Conservation (phyloP, 2,888 invertebrate species). For the Chrysina gloriosa region DNA sequence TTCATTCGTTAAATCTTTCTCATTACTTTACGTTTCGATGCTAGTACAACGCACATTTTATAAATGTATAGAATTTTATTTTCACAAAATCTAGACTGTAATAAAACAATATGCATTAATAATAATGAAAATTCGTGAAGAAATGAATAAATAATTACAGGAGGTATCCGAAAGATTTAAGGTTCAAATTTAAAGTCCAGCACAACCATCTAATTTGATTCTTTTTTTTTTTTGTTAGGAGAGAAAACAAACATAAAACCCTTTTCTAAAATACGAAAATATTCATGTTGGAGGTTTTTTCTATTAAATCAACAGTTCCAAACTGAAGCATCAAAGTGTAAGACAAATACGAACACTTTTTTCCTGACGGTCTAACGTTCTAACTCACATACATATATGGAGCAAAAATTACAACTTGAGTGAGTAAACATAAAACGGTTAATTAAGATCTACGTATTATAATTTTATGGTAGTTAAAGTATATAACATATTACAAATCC, state of each 20-base stretch:
- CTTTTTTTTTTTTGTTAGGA: neutral
- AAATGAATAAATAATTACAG: neutral
- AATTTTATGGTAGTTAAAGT: neutral
- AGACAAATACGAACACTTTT: neutral
- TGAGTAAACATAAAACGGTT: neutral
- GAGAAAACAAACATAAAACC: slow-evolving; percentile 6
- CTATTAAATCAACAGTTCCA: neutral
- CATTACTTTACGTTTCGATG: too few relatives aligned
- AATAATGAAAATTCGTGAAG: too few relatives aligned
- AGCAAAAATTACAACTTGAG: neutral
- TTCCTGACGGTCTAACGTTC: neutral
- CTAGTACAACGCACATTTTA: too few relatives aligned
- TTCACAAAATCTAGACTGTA: too few relatives aligned
- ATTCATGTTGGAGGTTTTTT: neutral
- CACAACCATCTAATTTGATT: neutral
- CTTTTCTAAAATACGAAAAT: slow-evolving; percentile 9
- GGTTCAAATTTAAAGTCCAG: neutral
- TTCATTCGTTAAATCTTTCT: too few relatives aligned
- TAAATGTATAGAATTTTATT: too few relatives aligned
- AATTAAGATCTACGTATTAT: neutral
- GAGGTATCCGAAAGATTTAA: neutral
- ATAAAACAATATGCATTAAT: too few relatives aligned
- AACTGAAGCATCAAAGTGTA: neutral
- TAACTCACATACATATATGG: neutral
- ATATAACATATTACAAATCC: too few relatives aligned